Conservation (phyloP, 2,797 vertebrate genomes). For the Neomorphus geoffroyi region DNA sequence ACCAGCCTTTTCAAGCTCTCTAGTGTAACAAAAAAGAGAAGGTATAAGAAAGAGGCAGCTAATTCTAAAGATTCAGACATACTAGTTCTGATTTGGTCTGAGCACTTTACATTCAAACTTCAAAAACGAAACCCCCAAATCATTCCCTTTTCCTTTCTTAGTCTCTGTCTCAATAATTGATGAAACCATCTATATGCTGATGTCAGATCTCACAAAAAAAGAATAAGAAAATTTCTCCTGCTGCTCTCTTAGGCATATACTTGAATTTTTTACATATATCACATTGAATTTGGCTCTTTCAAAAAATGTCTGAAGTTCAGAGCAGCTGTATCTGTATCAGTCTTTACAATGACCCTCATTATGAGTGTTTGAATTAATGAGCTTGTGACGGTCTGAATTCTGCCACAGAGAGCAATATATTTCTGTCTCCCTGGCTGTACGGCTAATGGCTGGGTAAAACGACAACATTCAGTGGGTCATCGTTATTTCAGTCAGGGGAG, state of each 20-base stretch:
- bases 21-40: conserved; percentile 49
- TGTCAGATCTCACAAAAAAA: conserved; percentile 76
- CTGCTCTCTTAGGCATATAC: conserved; percentile 64
- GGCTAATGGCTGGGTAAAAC: not conserved
- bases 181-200: conserved; percentile 79
- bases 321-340: conserved; percentile 65
- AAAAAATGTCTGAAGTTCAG: conserved; percentile 72
- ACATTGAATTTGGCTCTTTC: conserved; percentile 70
- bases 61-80: conserved; percentile 70
- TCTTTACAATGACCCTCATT: conserved; percentile 70
- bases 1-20: conserved; percentile 34
- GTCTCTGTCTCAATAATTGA: conserved; percentile 79
- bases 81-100: conserved; percentile 57
- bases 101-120: conserved; percentile 70
- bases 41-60: conserved; percentile 32
- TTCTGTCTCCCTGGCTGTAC: conserved; percentile 14
- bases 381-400: conserved; percentile 52
- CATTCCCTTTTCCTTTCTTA: conserved; percentile 73
- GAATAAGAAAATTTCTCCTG: conserved; percentile 73
- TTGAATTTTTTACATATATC: conserved; percentile 76
- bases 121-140: conserved; percentile 69
- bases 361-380: conserved; percentile 71
- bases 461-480: conserved; percentile 37
- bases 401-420: conserved; percentile 7
- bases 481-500: conserved; percentile 16